A percentile compares a stretch with the other conserved stretches of the same genome.
These are phyloP conservation scores for Netelia fuscicornis DNA, from an alignment of 2,888 invertebrate species.

Conservation along the genomic window DNA sequence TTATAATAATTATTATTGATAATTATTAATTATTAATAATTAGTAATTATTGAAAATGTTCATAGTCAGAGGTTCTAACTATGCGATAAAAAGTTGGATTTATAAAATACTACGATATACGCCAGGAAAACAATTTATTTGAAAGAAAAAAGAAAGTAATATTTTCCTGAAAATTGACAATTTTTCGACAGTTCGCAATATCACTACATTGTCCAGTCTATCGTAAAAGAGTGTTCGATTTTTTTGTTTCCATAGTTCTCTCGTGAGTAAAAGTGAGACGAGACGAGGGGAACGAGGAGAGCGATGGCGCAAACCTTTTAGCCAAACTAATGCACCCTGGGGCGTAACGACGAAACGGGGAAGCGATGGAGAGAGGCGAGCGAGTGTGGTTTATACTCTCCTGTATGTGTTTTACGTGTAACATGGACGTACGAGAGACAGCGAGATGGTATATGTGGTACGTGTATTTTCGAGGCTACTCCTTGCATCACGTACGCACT, in stretches of 20 bases:
- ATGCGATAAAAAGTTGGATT: no score
- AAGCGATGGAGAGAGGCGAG: constrained; percentile 28
- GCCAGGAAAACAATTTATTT: no score
- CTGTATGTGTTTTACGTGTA: neutral
- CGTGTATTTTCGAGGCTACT: constrained; percentile 8
- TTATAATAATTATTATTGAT: no score
- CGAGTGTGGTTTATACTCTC: constrained; percentile 6
- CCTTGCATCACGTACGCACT: constrained; percentile 50
- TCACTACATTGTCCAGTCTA: no score
- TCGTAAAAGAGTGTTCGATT: no score
- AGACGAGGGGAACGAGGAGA: constrained; percentile 70
- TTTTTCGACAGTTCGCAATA: constrained; percentile 17
- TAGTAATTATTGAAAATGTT: no score
- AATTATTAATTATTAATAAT: no score
- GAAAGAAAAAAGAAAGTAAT: no score
- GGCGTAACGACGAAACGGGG: constrained; percentile 38
- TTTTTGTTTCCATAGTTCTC: no score
- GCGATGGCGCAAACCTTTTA: constrained; percentile 83
- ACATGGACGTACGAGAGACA: neutral
- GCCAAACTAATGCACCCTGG: constrained; percentile 79
- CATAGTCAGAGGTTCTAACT: no score
- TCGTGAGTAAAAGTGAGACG: constrained; percentile 33
- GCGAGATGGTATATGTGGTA: constrained; percentile 2
- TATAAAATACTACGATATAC: no score
- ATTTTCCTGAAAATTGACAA: constrained; percentile 48